A percentile compares a stretch with the other conserved stretches of the same genome.
phyloP scores from a whole-genome alignment of 2,888 invertebrate species.

The Mesoligia furuncula region DNA sequence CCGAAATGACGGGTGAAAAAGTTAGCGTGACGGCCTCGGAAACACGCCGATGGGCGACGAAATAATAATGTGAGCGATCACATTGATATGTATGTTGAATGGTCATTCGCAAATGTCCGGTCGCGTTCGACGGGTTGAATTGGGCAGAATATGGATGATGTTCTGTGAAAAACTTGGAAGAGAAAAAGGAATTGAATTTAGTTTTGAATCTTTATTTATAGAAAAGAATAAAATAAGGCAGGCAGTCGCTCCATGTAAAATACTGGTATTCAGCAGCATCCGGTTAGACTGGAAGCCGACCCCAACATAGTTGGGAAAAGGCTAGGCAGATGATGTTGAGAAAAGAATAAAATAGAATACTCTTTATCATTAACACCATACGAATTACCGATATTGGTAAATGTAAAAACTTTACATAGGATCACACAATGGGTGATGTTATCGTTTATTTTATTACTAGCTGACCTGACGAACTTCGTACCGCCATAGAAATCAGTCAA shows the following conservation, averaged over 20 bases:
- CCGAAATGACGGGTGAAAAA: conserved; percentile 82
- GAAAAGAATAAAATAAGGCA: not conserved
- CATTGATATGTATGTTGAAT: conserved; percentile 70
- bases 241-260: too few relatives aligned
- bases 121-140: conserved; percentile 59
- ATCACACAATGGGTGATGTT: too few relatives aligned
- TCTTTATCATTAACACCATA: not conserved
- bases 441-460: too few relatives aligned
- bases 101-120: conserved; percentile 60
- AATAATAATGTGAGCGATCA: conserved; percentile 77
- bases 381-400: not conserved
- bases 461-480: too few relatives aligned
- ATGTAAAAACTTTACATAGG: not conserved
- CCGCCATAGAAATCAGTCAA: too few relatives aligned
- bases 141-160: conserved; percentile 45
- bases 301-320: too few relatives aligned
- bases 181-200: not conserved
- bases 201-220: not conserved
- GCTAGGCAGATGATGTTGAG: too few relatives aligned
- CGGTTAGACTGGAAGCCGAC: too few relatives aligned
- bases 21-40: conserved; percentile 69
- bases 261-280: too few relatives aligned
- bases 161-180: conserved; percentile 22
- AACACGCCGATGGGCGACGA: conserved; percentile 68
- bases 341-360: not conserved